Percentiles rank a stretch among this genome's conserved stretches.
These are phyloP conservation scores for Haplochromis burtoni DNA, from an alignment of 2,113 vertebrate species.

Conservation along the genomic window DNA sequence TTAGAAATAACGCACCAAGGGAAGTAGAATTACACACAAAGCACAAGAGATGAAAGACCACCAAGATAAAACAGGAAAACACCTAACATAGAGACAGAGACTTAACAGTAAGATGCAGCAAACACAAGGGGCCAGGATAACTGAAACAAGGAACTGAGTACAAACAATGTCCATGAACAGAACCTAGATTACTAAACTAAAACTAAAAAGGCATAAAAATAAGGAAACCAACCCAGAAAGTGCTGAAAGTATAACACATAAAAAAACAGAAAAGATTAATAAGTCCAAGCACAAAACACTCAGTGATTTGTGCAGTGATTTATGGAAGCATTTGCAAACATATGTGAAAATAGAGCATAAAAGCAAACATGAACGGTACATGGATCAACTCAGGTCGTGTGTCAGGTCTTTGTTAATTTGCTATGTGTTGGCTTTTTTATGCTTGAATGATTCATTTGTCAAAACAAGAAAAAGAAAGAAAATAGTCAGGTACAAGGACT, in stretches of 20 bases:
- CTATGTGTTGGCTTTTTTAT: not conserved
- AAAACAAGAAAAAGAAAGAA: not conserved
- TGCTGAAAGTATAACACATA: not conserved
- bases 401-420: not conserved
- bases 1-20: not conserved
- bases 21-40: not conserved
- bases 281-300: not conserved
- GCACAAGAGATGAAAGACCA: not conserved
- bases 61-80: not conserved
- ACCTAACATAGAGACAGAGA: not conserved
- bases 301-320: not conserved
- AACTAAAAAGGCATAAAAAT: not conserved
- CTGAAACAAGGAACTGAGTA: not conserved
- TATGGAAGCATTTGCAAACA: not conserved
- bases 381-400: not conserved
- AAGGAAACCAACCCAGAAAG: not conserved
- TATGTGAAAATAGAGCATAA: not conserved
- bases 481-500: not conserved
- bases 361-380: not conserved
- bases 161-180: not conserved
- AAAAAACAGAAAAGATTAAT: not conserved
- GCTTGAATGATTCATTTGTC: not conserved
- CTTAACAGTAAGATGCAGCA: not conserved
- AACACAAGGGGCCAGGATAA: not conserved
- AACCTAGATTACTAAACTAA: not conserved